phyloP scores from a whole-genome alignment of 2,797 vertebrate species.

The Cuculus canorus region DNA sequence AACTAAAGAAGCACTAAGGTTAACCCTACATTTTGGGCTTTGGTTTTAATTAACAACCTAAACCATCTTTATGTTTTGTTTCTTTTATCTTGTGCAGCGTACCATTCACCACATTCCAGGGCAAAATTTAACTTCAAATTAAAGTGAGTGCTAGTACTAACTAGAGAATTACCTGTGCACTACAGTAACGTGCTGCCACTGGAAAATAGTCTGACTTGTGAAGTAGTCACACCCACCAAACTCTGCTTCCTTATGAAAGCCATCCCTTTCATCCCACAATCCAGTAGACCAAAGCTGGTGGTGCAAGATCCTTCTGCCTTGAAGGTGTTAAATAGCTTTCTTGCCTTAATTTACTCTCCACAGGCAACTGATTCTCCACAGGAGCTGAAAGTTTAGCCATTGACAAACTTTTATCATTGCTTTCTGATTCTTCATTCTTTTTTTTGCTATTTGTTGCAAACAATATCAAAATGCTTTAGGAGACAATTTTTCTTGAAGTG shows the following conservation, averaged over 20 bases:
- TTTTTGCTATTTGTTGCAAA: not conserved
- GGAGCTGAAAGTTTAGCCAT: not conserved
- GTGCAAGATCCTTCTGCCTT: not conserved
- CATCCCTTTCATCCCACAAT: not conserved
- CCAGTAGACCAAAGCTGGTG: not conserved
- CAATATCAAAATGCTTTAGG: not conserved
- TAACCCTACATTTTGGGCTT: not conserved
- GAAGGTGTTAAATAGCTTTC: not conserved
- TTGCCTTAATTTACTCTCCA: not conserved
- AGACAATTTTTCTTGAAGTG: not conserved
- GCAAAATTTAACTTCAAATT: not conserved
- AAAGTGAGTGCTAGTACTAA: not conserved
- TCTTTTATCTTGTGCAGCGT: not conserved
- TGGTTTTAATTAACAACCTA: not conserved
- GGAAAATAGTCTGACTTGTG: not conserved
- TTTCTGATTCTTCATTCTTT: not conserved
- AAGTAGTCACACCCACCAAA: not conserved
- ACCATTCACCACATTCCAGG: not conserved
- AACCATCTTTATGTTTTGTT: not conserved
- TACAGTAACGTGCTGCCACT: accelerated
- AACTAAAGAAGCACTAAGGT: not conserved
- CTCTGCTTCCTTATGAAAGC: not conserved
- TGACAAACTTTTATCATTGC: not conserved
- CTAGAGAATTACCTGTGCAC: not conserved
- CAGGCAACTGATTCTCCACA: not conserved